Conservation (phyloP, 1,140 invertebrate species). For the Condylostylus longicornis region DNA sequence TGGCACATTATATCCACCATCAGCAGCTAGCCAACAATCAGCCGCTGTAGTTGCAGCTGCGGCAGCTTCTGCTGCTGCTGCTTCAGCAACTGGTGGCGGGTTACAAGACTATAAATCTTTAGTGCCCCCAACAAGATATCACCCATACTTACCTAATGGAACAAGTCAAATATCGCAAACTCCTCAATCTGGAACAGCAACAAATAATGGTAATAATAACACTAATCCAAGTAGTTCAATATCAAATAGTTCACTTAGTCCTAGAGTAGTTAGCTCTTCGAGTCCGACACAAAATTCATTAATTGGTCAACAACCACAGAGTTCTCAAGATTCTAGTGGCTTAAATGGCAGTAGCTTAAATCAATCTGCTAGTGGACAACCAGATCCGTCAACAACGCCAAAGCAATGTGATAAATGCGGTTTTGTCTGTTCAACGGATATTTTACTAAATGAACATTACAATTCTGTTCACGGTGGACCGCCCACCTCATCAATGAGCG, state of each 20-base stretch:
- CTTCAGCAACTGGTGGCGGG: slow-evolving; percentile 14
- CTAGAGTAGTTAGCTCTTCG: slow-evolving; percentile 28
- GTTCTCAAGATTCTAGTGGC: too few species aligned
- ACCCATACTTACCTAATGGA: slow-evolving; percentile 25
- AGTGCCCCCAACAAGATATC: slow-evolving; percentile 14
- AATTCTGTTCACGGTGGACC: slow-evolving; percentile 49
- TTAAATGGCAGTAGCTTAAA: slow-evolving; percentile 2
- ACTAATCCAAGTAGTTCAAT: slow-evolving; percentile 8
- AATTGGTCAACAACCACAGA: slow-evolving; percentile 17
- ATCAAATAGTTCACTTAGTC: slow-evolving; percentile 22
- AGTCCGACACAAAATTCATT: slow-evolving; percentile 24
- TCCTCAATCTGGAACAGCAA: not conserved
- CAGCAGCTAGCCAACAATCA: slow-evolving; percentile 1
- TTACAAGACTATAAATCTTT: slow-evolving; percentile 9
- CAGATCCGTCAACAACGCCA: slow-evolving; percentile 43
- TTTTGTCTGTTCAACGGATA: slow-evolving; percentile 52
- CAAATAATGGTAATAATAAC: not conserved
- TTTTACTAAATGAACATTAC: slow-evolving; percentile 53
- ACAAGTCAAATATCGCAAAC: slow-evolving; percentile 6
- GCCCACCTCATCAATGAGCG: slow-evolving; percentile 26
- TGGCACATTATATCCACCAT: not conserved
- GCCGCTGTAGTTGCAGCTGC: slow-evolving; percentile 6
- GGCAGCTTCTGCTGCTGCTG: slow-evolving; percentile 9
- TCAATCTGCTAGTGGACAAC: slow-evolving; percentile 39
- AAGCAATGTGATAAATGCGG: slow-evolving; percentile 69